phyloP scores from a whole-genome alignment of 2,113 vertebrate species.

The Barnardius zonarius region DNA sequence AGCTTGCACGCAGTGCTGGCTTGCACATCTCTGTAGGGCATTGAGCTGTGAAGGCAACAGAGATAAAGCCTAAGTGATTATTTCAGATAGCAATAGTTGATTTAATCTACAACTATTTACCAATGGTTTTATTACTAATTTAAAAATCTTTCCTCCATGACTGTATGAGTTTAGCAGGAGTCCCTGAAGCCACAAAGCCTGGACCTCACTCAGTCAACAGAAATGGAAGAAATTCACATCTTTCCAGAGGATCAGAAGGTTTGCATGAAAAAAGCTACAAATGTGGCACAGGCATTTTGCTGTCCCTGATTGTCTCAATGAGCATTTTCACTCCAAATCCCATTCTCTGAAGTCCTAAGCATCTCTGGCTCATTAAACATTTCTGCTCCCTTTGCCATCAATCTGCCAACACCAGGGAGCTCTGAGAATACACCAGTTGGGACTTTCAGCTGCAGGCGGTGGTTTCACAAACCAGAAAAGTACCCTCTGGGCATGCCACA shows the following conservation, averaged over 20 bases:
- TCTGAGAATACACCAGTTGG: background rate
- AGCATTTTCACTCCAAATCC: background rate
- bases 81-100: background rate
- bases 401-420: background rate
- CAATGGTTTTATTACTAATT: background rate
- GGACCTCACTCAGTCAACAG: background rate
- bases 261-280: background rate
- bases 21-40: background rate
- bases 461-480: background rate
- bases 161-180: background rate
- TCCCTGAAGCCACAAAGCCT: background rate
- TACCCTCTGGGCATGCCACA: background rate
- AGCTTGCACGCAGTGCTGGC: background rate
- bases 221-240: background rate
- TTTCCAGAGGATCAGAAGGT: background rate
- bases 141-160: background rate
- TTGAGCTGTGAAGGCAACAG: background rate
- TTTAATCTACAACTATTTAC: background rate
- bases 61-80: background rate
- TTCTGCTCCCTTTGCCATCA: background rate
- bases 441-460: background rate
- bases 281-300: background rate
- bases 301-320: background rate
- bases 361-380: background rate
- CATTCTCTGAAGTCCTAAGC: background rate